These are phyloP conservation scores for Alectoris magna DNA, from an alignment of 2,797 vertebrate genomes.

Conservation along the genomic window DNA sequence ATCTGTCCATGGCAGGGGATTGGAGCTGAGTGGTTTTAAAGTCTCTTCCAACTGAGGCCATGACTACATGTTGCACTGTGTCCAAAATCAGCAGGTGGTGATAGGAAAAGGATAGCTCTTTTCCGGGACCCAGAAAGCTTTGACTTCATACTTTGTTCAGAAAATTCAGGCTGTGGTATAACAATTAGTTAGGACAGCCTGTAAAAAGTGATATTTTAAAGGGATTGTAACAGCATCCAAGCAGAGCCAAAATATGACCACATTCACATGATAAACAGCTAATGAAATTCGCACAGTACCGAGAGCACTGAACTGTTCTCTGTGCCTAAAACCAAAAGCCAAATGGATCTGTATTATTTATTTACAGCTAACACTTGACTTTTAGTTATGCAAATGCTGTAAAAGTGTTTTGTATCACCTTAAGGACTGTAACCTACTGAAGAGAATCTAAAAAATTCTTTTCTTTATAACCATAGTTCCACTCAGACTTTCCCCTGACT, in stretches of 20 bases:
- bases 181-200: not conserved
- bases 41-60: too few relatives aligned
- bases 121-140: not conserved
- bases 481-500: not conserved
- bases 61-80: not conserved
- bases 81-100: not conserved
- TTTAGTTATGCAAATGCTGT: not conserved
- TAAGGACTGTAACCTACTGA: not conserved
- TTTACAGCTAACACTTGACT: not conserved
- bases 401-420: not conserved
- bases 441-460: not conserved
- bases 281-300: not conserved
- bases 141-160: not conserved
- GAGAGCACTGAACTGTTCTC: accelerated
- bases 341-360: not conserved
- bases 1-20: too few relatives aligned
- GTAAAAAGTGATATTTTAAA: not conserved
- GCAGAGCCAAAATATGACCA: not conserved
- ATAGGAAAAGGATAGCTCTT: not conserved
- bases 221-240: not conserved
- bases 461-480: not conserved
- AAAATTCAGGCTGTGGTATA: not conserved
- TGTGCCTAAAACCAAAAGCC: not conserved
- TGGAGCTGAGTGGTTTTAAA: too few relatives aligned
- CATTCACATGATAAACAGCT: not conserved